Evolutionary conservation across 2,113 vertebrate species (phyloP), one percentile per base, ranked within the genome.

Genomic region (Zeus faber): DNA sequence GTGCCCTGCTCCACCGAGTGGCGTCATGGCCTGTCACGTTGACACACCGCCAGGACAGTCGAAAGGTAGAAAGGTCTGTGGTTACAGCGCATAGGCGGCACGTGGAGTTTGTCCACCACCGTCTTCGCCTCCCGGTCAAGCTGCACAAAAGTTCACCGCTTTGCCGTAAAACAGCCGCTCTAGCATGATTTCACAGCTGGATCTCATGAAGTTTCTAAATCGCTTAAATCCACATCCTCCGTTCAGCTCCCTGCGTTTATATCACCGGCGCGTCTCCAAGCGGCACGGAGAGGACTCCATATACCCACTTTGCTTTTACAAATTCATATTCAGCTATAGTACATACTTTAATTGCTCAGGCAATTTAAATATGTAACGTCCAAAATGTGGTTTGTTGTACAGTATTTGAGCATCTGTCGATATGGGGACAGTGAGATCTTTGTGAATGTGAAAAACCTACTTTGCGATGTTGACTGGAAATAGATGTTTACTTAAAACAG

Each of bases 401-500:
- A n/a, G n/a, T n/a, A 63, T 65, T 37, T 39, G 54, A 35, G 58
- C 67, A 4, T 52, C 57, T 18, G 59, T 52, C 37, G 50, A 79
- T 76, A 72, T n/a, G n/a, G 66, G 74, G 54, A 85, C 83, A 81
- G 76, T 74, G 61, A 31, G 1, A 44, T 45, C 56, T 22, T 49
- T 85, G 81, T 84, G 54, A 70, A 57, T 29, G 43, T 50, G 56
- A 74, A 83, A 66, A 56, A 9, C 41, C 59, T 22, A 35, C 73
- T 62, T 67, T 65, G 54, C 62, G 16, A 60, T 71, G 52, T 48
- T 9, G 49, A 60, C 72, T 80, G 74, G 66, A 80, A 79, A 77
- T 61, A 74, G 70, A 71, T 83, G 80, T 87, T 87, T 74, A 83
- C 65, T 72, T 76, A 56, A 71, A 79, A 81, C 40, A 69, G 73